Evolutionary conservation across 2,113 vertebrate genomes (phyloP).

Genomic region (Campylomormyrus numenius): DNA sequence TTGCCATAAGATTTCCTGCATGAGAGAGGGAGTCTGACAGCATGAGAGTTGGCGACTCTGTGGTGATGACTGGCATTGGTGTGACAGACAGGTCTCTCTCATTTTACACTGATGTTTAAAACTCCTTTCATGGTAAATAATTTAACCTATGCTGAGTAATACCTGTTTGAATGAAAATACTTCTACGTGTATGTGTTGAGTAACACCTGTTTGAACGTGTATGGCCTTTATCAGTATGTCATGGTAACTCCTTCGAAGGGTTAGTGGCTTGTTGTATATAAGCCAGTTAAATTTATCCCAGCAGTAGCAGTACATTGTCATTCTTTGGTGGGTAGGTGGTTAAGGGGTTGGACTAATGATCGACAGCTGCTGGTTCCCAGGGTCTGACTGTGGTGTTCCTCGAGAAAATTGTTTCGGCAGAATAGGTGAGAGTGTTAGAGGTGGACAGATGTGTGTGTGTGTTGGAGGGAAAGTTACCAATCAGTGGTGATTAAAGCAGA

Average conservation of each 20-base stretch:
- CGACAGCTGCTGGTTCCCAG: not conserved
- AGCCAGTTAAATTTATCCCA: not conserved
- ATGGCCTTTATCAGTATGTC: not conserved
- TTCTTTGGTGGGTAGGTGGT: not conserved
- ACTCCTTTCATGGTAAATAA: not conserved
- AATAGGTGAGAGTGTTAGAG: not conserved
- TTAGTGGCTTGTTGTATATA: not conserved
- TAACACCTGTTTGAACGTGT: not conserved
- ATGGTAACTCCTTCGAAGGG: not conserved
- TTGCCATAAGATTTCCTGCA: not conserved
- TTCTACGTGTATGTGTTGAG: too few relatives aligned
- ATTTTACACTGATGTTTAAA: too few relatives aligned
- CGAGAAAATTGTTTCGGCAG: not conserved
- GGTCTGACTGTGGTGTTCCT: not conserved
- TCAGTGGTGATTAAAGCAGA: not conserved
- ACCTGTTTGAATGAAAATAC: too few relatives aligned
- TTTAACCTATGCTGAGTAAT: too few relatives aligned
- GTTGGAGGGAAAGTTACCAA: not conserved
- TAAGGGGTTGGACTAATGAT: not conserved
- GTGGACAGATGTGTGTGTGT: not conserved
- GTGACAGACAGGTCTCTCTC: too few relatives aligned
- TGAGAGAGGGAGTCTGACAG: not conserved
- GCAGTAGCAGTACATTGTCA: not conserved
- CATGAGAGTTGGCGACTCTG: not conserved
- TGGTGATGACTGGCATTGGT: not conserved